phyloP scores from a whole-genome alignment of 2,113 vertebrate genomes.

The Mastomys natalensis region DNA sequence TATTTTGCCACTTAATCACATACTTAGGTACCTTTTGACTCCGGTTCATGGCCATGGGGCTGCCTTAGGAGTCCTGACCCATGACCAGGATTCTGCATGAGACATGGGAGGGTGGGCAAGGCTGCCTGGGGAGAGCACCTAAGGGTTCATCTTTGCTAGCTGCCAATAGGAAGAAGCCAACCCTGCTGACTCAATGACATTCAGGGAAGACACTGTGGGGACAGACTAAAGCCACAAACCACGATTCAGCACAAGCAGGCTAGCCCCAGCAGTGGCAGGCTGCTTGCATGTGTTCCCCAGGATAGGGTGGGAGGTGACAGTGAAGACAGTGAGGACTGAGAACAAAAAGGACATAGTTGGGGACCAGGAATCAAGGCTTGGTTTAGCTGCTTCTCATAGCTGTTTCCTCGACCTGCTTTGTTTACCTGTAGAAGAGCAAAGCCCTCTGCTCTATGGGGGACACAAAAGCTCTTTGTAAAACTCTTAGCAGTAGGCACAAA shows the following conservation, averaged over 20 bases:
- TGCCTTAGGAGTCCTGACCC: not conserved
- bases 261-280: conserved; percentile 26
- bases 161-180: not conserved
- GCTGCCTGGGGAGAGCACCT: not conserved
- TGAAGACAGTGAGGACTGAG: not conserved
- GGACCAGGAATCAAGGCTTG: not conserved
- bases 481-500: not conserved
- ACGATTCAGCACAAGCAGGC: conserved; percentile 32
- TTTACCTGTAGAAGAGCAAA: not conserved
- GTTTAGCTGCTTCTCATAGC: not conserved
- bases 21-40: not conserved
- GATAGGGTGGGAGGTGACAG: not conserved
- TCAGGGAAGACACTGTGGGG: conserved; percentile 30
- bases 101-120: not conserved
- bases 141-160: not conserved
- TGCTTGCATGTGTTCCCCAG: not conserved
- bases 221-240: conserved; percentile 50
- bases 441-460: not conserved
- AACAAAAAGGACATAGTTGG: not conserved
- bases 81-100: not conserved
- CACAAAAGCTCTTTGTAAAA: not conserved
- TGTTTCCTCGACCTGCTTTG: not conserved
- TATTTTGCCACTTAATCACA: not conserved
- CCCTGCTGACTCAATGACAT: conserved; percentile 19
- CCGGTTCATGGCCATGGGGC: not conserved